Conservation (phyloP, 1,140 invertebrate genomes). For the Drosophila punjabiensis region DNA sequence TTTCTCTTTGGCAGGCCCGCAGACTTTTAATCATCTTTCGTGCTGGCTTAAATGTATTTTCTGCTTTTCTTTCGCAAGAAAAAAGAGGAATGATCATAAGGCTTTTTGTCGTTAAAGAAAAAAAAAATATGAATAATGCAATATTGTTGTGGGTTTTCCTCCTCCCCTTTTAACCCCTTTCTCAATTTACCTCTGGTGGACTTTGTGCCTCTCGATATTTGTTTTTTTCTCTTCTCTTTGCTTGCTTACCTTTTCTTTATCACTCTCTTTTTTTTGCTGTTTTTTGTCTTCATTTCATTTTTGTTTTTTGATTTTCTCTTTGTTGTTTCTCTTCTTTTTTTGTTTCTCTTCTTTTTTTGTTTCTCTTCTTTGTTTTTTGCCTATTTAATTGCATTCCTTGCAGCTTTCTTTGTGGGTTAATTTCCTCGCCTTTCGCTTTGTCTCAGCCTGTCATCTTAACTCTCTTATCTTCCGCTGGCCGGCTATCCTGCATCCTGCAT, state of each 20-base stretch:
- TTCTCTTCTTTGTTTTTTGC: background rate
- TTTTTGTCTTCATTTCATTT: background rate
- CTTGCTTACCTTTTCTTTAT: background rate
- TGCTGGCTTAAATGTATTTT: slow-evolving; percentile 8
- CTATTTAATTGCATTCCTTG: slow-evolving; percentile 36
- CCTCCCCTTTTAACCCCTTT: background rate
- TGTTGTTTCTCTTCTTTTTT: background rate
- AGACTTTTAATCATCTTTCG: slow-evolving; percentile 12
- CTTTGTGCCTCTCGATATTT: background rate
- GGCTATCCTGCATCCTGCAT: background rate
- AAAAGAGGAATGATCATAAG: background rate
- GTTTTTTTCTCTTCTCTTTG: background rate
- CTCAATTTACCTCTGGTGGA: background rate
- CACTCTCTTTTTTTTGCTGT: background rate
- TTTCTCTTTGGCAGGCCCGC: slow-evolving; percentile 2
- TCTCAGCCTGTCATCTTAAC: slow-evolving; percentile 10
- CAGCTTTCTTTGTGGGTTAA: slow-evolving; percentile 17
- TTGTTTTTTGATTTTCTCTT: background rate
- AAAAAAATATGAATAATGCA: background rate
- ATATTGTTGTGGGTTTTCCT: background rate
- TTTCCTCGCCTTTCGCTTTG: slow-evolving; percentile 10
- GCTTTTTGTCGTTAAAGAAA: slow-evolving; percentile 2
- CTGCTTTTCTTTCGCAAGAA: background rate
- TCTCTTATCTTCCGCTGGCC: slow-evolving; percentile 7
- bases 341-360: background rate